These are phyloP conservation scores for Heliothis virescens DNA, from an alignment of 1,140 invertebrate species.

Conservation along the genomic window DNA sequence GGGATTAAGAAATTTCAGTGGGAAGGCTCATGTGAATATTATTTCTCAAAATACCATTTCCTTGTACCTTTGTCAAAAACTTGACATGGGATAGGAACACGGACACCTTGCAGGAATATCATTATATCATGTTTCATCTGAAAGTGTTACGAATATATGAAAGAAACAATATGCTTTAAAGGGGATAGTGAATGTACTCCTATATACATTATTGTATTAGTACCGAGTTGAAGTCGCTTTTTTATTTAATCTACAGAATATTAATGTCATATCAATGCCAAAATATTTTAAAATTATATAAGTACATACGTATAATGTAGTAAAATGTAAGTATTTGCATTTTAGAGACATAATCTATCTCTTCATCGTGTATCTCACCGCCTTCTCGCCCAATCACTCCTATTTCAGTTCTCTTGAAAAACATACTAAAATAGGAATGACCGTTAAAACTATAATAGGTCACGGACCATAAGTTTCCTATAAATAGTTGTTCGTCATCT, in stretches of 20 bases:
- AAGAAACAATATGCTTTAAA: background rate
- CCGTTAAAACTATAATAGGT: slow-evolving; percentile 43
- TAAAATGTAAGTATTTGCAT: background rate
- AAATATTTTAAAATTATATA: background rate
- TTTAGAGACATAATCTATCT: background rate
- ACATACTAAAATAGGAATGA: slow-evolving; percentile 38
- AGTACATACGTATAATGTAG: too few relatives aligned
- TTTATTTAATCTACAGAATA: background rate
- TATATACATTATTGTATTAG: too few relatives aligned
- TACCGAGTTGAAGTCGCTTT: background rate
- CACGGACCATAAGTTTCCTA: slow-evolving; percentile 38
- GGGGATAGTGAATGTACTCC: background rate
- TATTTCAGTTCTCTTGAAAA: slow-evolving; percentile 10
- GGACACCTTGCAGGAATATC: slow-evolving; percentile 34
- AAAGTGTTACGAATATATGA: slow-evolving; percentile 2
- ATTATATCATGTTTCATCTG: slow-evolving; percentile 13
- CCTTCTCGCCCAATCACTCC: background rate
- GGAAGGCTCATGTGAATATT: slow-evolving; percentile 17
- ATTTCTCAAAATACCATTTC: slow-evolving; percentile 16
- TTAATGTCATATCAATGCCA: background rate
- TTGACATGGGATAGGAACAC: slow-evolving; percentile 39
- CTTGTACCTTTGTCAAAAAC: slow-evolving; percentile 39
- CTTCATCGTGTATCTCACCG: too few relatives aligned
- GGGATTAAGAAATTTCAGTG: too few relatives aligned
- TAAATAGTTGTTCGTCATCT: slow-evolving; percentile 46